Base-by-base conservation (phyloP, 2,113 vertebrate species). In the Lycocorax pyrrhopterus region DNA sequence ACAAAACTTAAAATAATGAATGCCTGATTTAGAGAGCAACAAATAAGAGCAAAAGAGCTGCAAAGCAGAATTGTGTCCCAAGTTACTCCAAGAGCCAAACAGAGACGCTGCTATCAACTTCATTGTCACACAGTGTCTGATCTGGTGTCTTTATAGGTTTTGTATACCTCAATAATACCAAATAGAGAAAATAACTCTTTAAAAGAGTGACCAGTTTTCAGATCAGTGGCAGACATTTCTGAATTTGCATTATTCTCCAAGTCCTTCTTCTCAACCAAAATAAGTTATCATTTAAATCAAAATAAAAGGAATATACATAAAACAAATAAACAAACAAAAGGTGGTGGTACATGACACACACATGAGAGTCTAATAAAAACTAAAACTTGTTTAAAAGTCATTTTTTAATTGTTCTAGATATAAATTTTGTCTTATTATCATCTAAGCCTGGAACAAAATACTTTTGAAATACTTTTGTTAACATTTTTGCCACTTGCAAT, bases 291-390 rank as follows among this genome's bases (percentile, higher is more conserved):
- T 37, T 52, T 49, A 78, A 41, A 35, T 14, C 1, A 66, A 71
- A 93, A 64, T 10, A 33, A 68, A 80, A 62, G 9, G 16, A 52
- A 22, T 5, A 37, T 4, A 3, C 25, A 66, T 23, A 7, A 7
- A 14, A 12, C 3, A 9, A 41, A 22, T 22, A 41, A 30, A 41
- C 17, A 0, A 16, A 18, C 12, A 19, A 8, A 10, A 0, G 4
- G 1, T 2, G 12, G 1, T 5, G n/a, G 13, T 26, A 26, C 20
- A 58, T 49, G 6, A 47, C 10, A 58, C 26, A 58, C 6, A 41
- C 10, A 56, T 0, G 0, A 43, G 16, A n/a, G 7, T 39, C 10
- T 47, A 4, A 15, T 29, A 73, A 43, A 55, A 91, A 10, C 2
- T 3, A 29, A 43, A 58, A 6, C 5, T 35, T 43, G 12, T 51